Evolutionary conservation across 2,888 invertebrate species (phyloP).

Genomic region (Meghimatium bilineatum): DNA sequence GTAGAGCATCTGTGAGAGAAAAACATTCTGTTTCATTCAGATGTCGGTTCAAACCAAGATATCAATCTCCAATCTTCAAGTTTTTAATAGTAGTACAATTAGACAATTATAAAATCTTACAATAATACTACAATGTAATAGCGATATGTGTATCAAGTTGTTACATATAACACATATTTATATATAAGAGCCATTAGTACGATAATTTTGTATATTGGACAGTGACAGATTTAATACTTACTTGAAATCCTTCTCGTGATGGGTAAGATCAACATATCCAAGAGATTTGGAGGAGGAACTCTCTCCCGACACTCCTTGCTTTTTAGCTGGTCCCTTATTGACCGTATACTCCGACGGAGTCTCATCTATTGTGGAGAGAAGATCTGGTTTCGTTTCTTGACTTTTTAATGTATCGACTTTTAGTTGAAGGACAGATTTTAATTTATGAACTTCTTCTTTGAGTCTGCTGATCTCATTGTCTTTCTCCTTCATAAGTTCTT

Average conservation of each 20-base stretch:
- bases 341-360: constrained; percentile 79
- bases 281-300: constrained; percentile 80
- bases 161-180: no score
- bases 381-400: constrained; percentile 78
- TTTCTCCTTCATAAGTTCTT: constrained; percentile 81
- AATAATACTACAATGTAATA: no score
- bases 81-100: no score
- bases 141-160: no score
- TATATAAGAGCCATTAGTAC: no score
- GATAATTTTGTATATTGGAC: no score
- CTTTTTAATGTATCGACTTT: constrained; percentile 77
- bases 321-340: constrained; percentile 78
- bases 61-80: no score
- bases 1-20: no score
- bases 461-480: constrained; percentile 82
- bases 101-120: no score
- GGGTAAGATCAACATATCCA: constrained; percentile 74
- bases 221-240: constrained; percentile 68
- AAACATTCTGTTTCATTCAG: no score
- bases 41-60: no score
- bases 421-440: constrained; percentile 80
- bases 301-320: constrained; percentile 87
- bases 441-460: constrained; percentile 84
- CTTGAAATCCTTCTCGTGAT: constrained; percentile 85
- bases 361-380: constrained; percentile 81